A percentile compares a stretch with the other conserved stretches of the same genome.
Conservation (phyloP, 2,797 vertebrate species). For the Poecile montanus region DNA sequence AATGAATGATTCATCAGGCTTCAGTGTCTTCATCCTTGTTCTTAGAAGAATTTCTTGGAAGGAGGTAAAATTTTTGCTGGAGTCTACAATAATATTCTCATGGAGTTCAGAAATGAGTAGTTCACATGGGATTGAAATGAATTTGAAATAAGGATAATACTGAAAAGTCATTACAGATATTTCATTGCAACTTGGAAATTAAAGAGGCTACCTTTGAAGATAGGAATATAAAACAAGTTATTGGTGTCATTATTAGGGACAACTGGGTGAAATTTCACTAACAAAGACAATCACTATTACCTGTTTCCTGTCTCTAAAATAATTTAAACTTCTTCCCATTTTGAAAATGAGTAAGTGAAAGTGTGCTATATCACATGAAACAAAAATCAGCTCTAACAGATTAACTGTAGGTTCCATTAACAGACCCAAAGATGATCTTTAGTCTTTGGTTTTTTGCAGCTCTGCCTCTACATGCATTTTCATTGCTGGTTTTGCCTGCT, state of each 20-base stretch:
- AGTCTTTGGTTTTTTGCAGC: not conserved
- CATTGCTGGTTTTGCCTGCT: not conserved
- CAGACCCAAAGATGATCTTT: not conserved
- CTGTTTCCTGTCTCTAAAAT: not conserved
- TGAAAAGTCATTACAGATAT: not conserved
- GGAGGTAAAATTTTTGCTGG: not conserved
- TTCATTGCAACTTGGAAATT: not conserved
- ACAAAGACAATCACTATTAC: not conserved
- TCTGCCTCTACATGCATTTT: not conserved
- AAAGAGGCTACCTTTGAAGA: not conserved
- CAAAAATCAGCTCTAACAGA: not conserved
- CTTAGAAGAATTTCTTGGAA: not conserved
- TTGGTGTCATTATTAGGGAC: not conserved
- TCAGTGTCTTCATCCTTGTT: not conserved
- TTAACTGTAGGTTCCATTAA: not conserved
- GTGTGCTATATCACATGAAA: rapidly evolving
- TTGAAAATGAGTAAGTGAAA: not conserved
- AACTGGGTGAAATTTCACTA: not conserved
- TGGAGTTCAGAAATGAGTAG: not conserved
- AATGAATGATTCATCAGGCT: not conserved
- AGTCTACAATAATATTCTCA: not conserved
- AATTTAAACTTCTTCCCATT: not conserved
- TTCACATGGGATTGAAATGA: not conserved
- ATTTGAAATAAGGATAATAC: not conserved
- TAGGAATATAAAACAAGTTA: not conserved